Evolutionary conservation across 1,140 invertebrate species (phyloP), one percentile per base, ranked within the genome.

Genomic region (Glossosoma conforme): DNA sequence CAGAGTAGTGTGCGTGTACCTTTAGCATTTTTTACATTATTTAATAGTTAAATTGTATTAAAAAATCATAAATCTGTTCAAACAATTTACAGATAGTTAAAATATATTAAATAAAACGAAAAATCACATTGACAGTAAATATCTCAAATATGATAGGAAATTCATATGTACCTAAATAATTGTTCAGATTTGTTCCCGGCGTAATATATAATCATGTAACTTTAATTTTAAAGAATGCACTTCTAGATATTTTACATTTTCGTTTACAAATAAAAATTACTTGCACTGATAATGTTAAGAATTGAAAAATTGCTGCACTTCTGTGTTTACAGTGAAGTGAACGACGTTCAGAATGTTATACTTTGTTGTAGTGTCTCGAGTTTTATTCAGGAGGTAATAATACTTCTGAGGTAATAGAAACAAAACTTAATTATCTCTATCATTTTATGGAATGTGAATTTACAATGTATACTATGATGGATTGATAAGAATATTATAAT

Each of bases 221-320:
- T n/a, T n/a, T n/a, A n/a, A n/a, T n/a, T 28, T 8, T n/a, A n/a
- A 28, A 28, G 24, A 28, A 28, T 28, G 24, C 24, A 28, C 24
- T 8, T 28, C n/a, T 28, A 28, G 6, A 28, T n/a, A 8, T 28
- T 28, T 28, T 28, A 8, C 6, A 28, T 28, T 28, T 28, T 28
- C n/a, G n/a, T 28, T 9, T 35, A 47, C 22, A 52, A 52, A 44
- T 41, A 44, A 44, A 44, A 38, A 35, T 45, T 45, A 52, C 24
- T 48, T 58, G 56, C 56, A 58, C 56, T 58, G 56, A 54, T 58
- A 58, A 53, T 44, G 22, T 40, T 58, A 58, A 58, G 56, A 53
- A 32, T 50, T 50, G 40, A 58, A 47, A 44, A n/a, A 52, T 20
- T 49, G 52, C 32, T 42, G 56, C 56, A 58, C 56, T 51, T 57